Evolutionary conservation across 2,113 vertebrate species (phyloP).

Genomic region (Phyllostomus hastatus): DNA sequence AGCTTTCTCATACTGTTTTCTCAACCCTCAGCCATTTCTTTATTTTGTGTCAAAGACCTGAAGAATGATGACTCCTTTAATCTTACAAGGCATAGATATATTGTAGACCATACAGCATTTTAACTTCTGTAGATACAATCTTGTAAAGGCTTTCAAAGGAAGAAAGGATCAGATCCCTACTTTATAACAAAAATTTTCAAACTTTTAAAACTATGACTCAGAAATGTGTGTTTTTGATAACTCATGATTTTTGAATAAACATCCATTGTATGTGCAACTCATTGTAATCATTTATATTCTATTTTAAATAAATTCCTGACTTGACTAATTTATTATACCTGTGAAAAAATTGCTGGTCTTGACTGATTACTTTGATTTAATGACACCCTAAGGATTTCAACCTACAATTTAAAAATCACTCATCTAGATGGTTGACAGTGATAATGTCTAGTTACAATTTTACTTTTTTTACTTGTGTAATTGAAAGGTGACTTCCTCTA

Average conservation of each 20-base stretch:
- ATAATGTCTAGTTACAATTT: background rate
- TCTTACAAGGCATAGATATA: background rate
- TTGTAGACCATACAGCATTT: background rate
- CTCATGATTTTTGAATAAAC: background rate
- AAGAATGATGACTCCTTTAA: background rate
- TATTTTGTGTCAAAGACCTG: conserved; percentile 42
- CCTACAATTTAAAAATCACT: background rate
- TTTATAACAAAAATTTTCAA: background rate
- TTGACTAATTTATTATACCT: background rate
- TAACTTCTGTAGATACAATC: background rate
- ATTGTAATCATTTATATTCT: background rate
- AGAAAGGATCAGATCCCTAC: background rate
- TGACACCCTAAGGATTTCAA: background rate
- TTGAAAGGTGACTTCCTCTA: background rate
- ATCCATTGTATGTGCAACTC: background rate
- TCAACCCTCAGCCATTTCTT: background rate
- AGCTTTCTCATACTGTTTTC: background rate
- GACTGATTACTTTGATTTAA: background rate
- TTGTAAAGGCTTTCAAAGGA: background rate
- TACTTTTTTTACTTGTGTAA: background rate
- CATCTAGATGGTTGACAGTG: background rate
- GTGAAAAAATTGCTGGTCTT: background rate
- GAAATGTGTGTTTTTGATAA: background rate
- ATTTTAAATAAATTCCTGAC: background rate
- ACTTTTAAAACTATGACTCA: background rate